These are phyloP conservation scores for Anarhynchus alexandrinus DNA, from an alignment of 2,113 vertebrate species.

Conservation along the genomic window DNA sequence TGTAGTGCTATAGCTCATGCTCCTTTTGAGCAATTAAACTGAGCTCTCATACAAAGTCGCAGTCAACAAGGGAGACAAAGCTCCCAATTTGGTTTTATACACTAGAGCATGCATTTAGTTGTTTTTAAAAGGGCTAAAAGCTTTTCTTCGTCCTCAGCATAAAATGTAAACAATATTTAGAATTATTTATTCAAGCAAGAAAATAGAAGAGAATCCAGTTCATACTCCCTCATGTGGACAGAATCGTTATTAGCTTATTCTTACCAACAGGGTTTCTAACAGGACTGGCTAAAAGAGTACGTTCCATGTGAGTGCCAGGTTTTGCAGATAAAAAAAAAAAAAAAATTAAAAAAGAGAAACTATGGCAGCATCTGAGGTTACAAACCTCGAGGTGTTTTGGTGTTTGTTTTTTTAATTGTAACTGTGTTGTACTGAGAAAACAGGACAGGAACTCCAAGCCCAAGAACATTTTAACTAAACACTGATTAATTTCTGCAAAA, in stretches of 20 bases:
- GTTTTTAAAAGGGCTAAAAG: not conserved
- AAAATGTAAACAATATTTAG: slow-evolving; percentile 36
- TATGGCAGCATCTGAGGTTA: slow-evolving; percentile 20
- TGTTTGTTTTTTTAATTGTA: not conserved
- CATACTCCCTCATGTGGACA: not conserved
- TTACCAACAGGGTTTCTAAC: not conserved
- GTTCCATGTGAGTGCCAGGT: not conserved
- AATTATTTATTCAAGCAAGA: slow-evolving; percentile 6
- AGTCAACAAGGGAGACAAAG: not conserved
- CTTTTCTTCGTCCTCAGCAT: not conserved
- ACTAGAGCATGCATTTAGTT: not conserved
- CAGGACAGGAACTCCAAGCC: not conserved
- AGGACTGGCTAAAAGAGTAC: not conserved
- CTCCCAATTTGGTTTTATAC: not conserved
- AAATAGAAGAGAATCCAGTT: not conserved
- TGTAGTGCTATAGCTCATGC: not conserved
- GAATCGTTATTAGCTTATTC: not conserved
- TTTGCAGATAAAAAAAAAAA: not conserved
- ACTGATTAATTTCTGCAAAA: not conserved
- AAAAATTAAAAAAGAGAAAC: not conserved
- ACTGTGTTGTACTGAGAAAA: not conserved
- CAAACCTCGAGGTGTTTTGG: not conserved
- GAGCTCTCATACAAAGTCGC: not conserved
- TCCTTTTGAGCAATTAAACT: not conserved
- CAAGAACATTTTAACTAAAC: not conserved